These are phyloP conservation scores for Rhombomys opimus DNA, from an alignment of 2,113 vertebrate genomes.

Conservation along the genomic window DNA sequence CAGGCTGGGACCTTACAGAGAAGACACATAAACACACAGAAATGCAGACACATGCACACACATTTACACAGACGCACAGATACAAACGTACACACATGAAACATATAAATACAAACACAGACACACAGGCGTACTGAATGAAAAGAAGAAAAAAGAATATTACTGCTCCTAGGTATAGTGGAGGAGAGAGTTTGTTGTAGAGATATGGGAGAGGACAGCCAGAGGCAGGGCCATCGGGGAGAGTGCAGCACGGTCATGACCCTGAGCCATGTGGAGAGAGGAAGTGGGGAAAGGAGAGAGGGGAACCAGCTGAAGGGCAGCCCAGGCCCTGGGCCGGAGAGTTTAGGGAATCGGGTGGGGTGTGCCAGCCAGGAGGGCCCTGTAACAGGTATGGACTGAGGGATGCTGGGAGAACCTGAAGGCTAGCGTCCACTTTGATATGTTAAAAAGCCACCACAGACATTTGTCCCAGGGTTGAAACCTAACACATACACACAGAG, in stretches of 20 bases:
- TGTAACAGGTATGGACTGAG: not conserved
- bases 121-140: not conserved
- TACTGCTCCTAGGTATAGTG: not conserved
- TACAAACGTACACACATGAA: not conserved
- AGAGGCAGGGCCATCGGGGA: not conserved
- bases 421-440: not conserved
- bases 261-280: not conserved
- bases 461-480: not conserved
- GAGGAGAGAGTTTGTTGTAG: not conserved
- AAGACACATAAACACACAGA: not conserved
- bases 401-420: not conserved
- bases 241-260: not conserved
- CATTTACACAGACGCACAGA: not conserved
- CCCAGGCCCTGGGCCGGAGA: not conserved
- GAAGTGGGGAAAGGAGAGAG: accelerated
- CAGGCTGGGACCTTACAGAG: not conserved
- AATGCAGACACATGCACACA: accelerated
- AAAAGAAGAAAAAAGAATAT: not conserved
- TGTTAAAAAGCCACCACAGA: not conserved
- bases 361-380: not conserved
- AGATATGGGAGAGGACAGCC: not conserved
- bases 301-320: not conserved
- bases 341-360: not conserved
- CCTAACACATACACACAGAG: not conserved
- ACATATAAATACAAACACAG: not conserved